phyloP scores from a whole-genome alignment of 2,797 vertebrate species.

The Borostomias antarcticus region DNA sequence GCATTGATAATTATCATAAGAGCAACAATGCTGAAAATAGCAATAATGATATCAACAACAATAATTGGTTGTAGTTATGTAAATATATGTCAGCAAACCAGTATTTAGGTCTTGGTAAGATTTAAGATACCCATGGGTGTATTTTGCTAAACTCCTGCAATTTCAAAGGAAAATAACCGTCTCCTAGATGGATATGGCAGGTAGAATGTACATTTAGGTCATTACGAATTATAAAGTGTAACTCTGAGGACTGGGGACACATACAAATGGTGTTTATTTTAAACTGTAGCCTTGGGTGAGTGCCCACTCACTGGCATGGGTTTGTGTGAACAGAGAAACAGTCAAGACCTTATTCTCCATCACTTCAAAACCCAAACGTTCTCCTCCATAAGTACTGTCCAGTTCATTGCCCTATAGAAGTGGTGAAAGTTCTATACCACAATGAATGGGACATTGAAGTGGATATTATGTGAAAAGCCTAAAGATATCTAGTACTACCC shows the following conservation, averaged over 20 bases:
- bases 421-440: constrained; percentile 40
- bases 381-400: constrained; percentile 40
- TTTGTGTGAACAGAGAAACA: constrained; percentile 57
- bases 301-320: constrained; percentile 55
- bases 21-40: not conserved
- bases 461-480: constrained; percentile 38
- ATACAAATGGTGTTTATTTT: constrained; percentile 69
- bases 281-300: constrained; percentile 57
- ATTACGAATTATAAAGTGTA: constrained; percentile 60
- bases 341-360: constrained; percentile 67
- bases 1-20: constrained; percentile 10
- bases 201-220: constrained; percentile 49
- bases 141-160: constrained; percentile 29
- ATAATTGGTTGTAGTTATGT: not conserved
- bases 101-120: constrained; percentile 8
- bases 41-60: not conserved
- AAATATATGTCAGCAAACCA: constrained; percentile 8
- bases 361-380: constrained; percentile 51
- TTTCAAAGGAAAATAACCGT: constrained; percentile 23
- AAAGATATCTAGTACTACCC: constrained; percentile 38
- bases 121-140: constrained; percentile 15
- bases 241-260: constrained; percentile 57
- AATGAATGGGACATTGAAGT: constrained; percentile 55
- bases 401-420: constrained; percentile 47
- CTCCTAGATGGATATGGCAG: constrained; percentile 39